Evolutionary conservation across 2,888 invertebrate genomes (phyloP), one percentile per base, ranked within the genome.

Genomic region (Barypeithes pellucidus): DNA sequence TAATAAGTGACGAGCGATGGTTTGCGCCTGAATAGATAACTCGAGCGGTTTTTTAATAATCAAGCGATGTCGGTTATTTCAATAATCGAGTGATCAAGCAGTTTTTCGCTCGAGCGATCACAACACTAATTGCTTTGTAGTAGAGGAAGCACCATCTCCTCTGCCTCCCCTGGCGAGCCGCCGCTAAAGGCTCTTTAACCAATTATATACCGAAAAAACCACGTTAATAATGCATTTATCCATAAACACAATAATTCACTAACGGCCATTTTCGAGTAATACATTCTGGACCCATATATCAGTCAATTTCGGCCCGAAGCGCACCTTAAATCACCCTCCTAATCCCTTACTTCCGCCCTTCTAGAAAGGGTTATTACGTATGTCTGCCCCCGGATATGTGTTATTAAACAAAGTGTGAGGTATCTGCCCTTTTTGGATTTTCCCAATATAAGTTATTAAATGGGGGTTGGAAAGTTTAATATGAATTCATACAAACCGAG

Each of bases 271-370:
- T 70, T 70, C 70, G 63, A 71, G 18, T 60, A 71, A 65, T 71
- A 65, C 65, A 50, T 65, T 59, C 33, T 33, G 68, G 67, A 47
- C 41, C 67, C 67, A 72, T 72, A 72, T 67, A 72, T 72, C 72
- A 72, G 72, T 72, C 72, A 72, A 72, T 72, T 72, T 72, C 36
- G 22, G 61, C 72, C 72, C 43, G 61, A 52, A 61, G 72, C 72
- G 67, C 59, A 72, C 66, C 72, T 72, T 72, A 72, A 72, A 72
- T 72, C 72, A 72, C 72, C 72, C 72, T 67, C 66, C 67, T 72
- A 72, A 72, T 72, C 72, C 72, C 72, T 61, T 36, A 72, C 72
- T 72, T 72, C 72, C 72, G 72, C 33, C 67, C 54, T 67, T 67
- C 66, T 47, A 67, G 72, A 72, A 72, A 72, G 72, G 72, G 72